These are phyloP conservation scores for Nothocercus nigrocapillus DNA, from an alignment of 2,113 vertebrate species.

Conservation along the genomic window DNA sequence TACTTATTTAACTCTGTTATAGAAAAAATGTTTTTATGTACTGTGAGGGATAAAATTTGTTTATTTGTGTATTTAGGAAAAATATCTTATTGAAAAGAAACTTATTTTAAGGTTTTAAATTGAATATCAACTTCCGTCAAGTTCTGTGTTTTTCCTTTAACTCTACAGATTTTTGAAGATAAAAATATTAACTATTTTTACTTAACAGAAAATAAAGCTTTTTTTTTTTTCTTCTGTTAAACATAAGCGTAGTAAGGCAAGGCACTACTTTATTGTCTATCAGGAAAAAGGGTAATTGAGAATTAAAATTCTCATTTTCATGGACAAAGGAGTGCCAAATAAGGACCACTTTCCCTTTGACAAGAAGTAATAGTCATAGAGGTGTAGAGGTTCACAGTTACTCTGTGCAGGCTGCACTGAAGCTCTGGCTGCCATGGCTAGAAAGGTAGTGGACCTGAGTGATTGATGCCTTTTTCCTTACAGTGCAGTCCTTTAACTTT, in stretches of 20 bases:
- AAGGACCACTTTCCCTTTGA: not conserved
- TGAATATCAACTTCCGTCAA: not conserved
- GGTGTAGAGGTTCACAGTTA: not conserved
- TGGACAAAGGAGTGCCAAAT: not conserved
- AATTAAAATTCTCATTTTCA: not conserved
- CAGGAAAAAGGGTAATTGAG: not conserved
- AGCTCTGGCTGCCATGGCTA: not conserved
- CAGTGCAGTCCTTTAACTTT: not conserved
- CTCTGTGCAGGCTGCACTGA: not conserved
- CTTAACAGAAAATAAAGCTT: not conserved
- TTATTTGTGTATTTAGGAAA: not conserved
- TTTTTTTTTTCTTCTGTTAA: not conserved
- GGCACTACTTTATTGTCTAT: not conserved
- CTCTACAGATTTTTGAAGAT: not conserved
- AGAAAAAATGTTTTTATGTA: rapidly evolving
- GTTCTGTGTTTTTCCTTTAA: not conserved
- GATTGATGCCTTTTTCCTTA: not conserved
- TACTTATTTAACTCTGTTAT: rapidly evolving
- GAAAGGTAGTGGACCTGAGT: not conserved
- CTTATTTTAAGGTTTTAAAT: not conserved
- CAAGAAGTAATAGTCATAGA: not conserved
- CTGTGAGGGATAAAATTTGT: not conserved
- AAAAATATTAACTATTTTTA: not conserved
- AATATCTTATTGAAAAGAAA: not conserved
- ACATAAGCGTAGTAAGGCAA: not conserved